Evolutionary conservation across 2,797 vertebrate species (phyloP), one percentile per base, ranked within the genome.

Genomic region (Crenichthys baileyi): DNA sequence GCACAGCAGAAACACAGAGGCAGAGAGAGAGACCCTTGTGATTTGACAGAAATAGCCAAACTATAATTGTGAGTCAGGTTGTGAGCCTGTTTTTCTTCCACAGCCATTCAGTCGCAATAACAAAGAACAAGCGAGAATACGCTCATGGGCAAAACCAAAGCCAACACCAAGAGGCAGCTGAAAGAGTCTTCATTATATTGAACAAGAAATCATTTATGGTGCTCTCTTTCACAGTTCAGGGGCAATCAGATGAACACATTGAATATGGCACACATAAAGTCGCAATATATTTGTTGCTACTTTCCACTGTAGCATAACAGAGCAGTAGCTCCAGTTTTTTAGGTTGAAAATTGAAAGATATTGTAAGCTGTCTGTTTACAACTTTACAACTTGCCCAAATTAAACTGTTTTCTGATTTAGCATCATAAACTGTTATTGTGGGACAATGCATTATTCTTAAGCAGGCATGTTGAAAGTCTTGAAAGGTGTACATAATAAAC

Each of bases 161-260:
- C 84, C 87, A 90, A 76, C 81, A 84, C 87, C 78, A 67, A 77
- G 77, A 84, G 81, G 74, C 75, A 80, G 88, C 83, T 81, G 71
- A 85, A 83, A 79, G 89, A 87, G 79, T 89, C 91, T 92, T 93
- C 92, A 93, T 95, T 95, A 95, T 83, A 72, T 84, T 85, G 91
- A 94, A 94, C 92, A 94, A 92, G 88, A 88, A 93, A 90, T 94
- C 85, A 93, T 94, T 95, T 94, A 91, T 90, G 84, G 87, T 82
- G 79, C 83, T 70, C 72, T 80, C 80, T 91, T 87, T 78, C 83
- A 88, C 79, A 90, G 82, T 93, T 89, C 90, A 84, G 90, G 88
- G 90, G 83, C 89, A 91, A 92, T 91, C 90, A 94, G 90, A 92
- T 89, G 93, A 94, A 94, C 89, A 88, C 91, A 90, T 90, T 93